Percentiles rank a stretch among this genome's conserved stretches.
These are phyloP conservation scores for Scarus forsteni DNA, from an alignment of 2,797 vertebrate genomes.

Conservation along the genomic window DNA sequence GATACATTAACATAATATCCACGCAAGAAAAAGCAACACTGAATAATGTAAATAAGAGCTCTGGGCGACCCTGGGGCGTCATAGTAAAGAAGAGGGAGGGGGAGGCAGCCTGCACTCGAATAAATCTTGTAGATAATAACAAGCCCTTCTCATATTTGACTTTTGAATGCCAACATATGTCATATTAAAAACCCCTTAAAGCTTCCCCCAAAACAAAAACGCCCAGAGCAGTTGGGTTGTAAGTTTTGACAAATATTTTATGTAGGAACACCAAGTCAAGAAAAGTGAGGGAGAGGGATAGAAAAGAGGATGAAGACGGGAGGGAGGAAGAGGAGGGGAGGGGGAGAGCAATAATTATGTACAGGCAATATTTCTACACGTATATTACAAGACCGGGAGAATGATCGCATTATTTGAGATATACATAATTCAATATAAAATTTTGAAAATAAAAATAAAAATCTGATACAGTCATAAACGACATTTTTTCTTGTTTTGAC, in stretches of 20 bases:
- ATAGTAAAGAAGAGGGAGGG: conserved; percentile 25
- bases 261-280: conserved; percentile 92
- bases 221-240: conserved; percentile 85
- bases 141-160: conserved; percentile 66
- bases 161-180: conserved; percentile 87
- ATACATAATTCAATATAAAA: conserved; percentile 99
- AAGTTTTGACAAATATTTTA: conserved; percentile 92
- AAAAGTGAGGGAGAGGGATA: conserved; percentile 88
- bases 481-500: conserved; percentile 89
- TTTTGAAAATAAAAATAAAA: conserved; percentile 99
- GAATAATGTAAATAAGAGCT: conserved; percentile 87
- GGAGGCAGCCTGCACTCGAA: conserved; percentile 66
- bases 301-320: conserved; percentile 83
- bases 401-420: conserved; percentile 98
- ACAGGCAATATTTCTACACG: conserved; percentile 99
- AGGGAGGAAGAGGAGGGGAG: conserved; percentile 73
- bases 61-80: conserved; percentile 87
- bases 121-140: conserved; percentile 84
- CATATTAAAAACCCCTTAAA: conserved; percentile 40
- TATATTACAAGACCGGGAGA: conserved; percentile 99
- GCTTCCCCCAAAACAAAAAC: conserved; percentile 73
- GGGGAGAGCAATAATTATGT: conserved; percentile 94
- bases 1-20: conserved; percentile 93
- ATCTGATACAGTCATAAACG: conserved; percentile 99
- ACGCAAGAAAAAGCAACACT: conserved; percentile 90